These are phyloP conservation scores for Pelusios castaneus DNA, from an alignment of 2,113 vertebrate genomes.

Conservation along the genomic window DNA sequence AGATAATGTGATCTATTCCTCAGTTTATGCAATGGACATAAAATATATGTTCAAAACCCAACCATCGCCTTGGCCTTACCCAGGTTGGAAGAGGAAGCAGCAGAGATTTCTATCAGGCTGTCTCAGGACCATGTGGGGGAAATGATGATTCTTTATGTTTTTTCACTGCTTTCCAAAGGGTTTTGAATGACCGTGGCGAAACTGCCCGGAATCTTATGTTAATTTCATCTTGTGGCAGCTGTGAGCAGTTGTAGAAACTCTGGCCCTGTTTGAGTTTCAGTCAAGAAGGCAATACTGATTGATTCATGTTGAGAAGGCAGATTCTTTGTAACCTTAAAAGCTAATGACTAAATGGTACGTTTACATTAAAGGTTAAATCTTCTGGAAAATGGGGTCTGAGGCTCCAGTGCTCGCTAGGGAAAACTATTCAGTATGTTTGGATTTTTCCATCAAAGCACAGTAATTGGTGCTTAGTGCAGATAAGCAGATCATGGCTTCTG, in stretches of 20 bases:
- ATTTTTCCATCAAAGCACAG: background rate
- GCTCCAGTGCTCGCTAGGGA: background rate
- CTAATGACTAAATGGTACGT: background rate
- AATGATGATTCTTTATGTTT: background rate
- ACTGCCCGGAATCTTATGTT: background rate
- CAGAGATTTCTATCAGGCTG: background rate
- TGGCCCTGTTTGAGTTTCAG: background rate
- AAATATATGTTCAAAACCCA: background rate
- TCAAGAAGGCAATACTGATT: background rate
- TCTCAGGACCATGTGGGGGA: background rate
- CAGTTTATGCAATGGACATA: background rate
- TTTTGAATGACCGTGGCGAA: background rate
- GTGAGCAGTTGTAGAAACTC: background rate
- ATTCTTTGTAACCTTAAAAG: background rate
- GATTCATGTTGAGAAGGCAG: background rate
- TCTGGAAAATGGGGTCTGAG: background rate
- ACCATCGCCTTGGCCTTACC: background rate
- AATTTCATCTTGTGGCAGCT: background rate
- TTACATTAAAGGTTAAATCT: background rate
- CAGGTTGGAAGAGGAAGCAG: background rate
- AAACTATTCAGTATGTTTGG: background rate
- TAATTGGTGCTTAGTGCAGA: background rate
- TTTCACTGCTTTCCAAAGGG: background rate
- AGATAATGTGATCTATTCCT: background rate
- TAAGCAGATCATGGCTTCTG: background rate